Percentiles rank a stretch among this genome's conserved stretches.
phyloP scores from a whole-genome alignment of 2,888 invertebrate species.

The Lathronympha strigana region DNA sequence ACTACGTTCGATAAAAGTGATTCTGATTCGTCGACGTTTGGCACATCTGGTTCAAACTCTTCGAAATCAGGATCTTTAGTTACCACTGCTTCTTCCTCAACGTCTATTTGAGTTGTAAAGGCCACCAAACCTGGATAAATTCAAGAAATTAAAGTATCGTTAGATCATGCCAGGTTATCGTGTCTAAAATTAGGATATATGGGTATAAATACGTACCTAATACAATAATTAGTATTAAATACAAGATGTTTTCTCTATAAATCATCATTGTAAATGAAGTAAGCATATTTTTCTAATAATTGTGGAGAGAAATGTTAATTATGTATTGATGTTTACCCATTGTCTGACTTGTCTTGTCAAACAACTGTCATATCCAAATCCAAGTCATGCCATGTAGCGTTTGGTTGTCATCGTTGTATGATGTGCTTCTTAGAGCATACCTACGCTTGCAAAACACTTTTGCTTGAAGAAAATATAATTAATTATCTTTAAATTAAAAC shows the following conservation, averaged over 20 bases:
- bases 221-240: conserved; percentile 23
- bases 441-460: no score
- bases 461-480: no score
- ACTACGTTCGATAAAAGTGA: conserved; percentile 75
- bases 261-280: background rate
- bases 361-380: no score
- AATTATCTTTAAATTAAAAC: no score
- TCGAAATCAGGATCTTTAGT: conserved; percentile 50
- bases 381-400: no score
- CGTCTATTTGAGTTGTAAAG: conserved; percentile 64
- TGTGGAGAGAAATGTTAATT: conserved; percentile 1
- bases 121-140: conserved; percentile 55
- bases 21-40: conserved; percentile 77
- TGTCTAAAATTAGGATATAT: background rate
- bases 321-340: conserved; percentile 25
- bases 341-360: background rate
- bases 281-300: background rate
- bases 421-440: background rate
- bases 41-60: conserved; percentile 62
- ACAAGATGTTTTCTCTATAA: conserved; percentile 7
- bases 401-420: background rate
- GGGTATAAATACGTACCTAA: conserved; percentile 20
- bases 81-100: conserved; percentile 62
- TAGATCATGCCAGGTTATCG: conserved; percentile 11
- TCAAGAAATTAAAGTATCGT: background rate